Base-by-base conservation (phyloP, 1,140 invertebrate species). In the Tribolium madens region DNA sequence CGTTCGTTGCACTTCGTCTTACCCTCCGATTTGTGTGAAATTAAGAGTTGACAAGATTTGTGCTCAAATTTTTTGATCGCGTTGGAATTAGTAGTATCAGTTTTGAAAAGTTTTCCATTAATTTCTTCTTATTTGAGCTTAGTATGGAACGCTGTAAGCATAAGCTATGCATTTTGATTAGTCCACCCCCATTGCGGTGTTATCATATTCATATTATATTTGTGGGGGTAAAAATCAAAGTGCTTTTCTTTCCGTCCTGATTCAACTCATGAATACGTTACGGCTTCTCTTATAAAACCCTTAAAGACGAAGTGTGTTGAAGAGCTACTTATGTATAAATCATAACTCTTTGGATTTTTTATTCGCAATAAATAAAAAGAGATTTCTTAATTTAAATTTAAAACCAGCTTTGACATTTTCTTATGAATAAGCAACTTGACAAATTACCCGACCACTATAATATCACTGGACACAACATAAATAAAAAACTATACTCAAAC, bases 131-230 rank as follows among this genome's bases (percentile, higher is more conserved):
- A 70, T 79, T 80, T 77, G 47, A 64, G 77, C 76, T 76, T 80
- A 79, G 75, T 76, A 74, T 69, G 75, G 76, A 71, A 46, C 73
- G 74, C 69, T 53, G 60, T 60, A 70, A 75, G 73, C 60, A 75
- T 78, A 78, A 75, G 80, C 76, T 79, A 81, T 81, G 78, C 80
- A 81, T 81, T 81, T 81, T 81, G 75, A 81, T 76, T 77, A 81
- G 80, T 57, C 31, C 53, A 76, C 73, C 78, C 78, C 78, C 68
- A 70, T 79, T 81, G 36, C 64, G 76, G 74, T 73, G 76, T 76
- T 78, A 81, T 79, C 80, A 81, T 81, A 81, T 81, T 81, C 80
- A 81, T 81, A 79, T 79, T 80, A 80, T 77, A 81, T 81, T 81
- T 81, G 73, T 72, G 76, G 76, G 80, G 80, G 77, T 79, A 81